Evolutionary conservation across 2,113 vertebrate species (phyloP), one percentile per base, ranked within the genome.

Genomic region (Neopipo cinnamomea): DNA sequence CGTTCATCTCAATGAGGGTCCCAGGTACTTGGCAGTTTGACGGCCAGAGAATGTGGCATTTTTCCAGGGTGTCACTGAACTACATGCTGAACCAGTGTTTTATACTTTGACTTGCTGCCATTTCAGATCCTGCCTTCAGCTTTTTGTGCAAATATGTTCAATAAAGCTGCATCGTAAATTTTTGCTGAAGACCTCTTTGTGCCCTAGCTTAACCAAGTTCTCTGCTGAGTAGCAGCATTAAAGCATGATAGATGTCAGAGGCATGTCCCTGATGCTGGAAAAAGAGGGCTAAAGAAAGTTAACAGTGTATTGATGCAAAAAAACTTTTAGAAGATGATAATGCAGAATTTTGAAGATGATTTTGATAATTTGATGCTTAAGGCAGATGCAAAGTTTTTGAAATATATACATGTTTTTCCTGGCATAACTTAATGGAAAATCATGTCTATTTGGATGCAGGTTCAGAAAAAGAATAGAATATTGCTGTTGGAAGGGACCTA

Each of bases 41-140:
- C 0, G 1, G 50, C 35, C 2, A 5, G 49, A 88, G 63, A 90
- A 67, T 16, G 53, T 94, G 93, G 67, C 93, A 25, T 91, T 93
- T 93, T 91, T 87, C 89, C 95, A 88, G 71, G 37, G 21, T 83
- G 62, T 89, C 49, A 79, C 78, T 89, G 70, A 85, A 82, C 53
- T 85, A 66, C 74, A 95, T 96, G 91, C 91, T 95, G 81, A 91
- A 89, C 46, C 75, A 89, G 67, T 79, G 58, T 71, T 88, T 94
- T 88, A 41, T 85, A 61, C 74, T 91, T 91, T 93, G 95, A 77
- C 80, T 82, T 82, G 25, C 78, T 96, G 89, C 91, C 81, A 79
- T 82, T 92, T 95, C 77, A 88, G 74, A 65, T 85, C 21, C 87
- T 93, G 93, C 58, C 56, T 85, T 87, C 49, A 75, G 65, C 30